Evolutionary conservation across 2,113 vertebrate genomes (phyloP), one percentile per base, ranked within the genome.

Genomic region (Onychorhynchus coronatus): DNA sequence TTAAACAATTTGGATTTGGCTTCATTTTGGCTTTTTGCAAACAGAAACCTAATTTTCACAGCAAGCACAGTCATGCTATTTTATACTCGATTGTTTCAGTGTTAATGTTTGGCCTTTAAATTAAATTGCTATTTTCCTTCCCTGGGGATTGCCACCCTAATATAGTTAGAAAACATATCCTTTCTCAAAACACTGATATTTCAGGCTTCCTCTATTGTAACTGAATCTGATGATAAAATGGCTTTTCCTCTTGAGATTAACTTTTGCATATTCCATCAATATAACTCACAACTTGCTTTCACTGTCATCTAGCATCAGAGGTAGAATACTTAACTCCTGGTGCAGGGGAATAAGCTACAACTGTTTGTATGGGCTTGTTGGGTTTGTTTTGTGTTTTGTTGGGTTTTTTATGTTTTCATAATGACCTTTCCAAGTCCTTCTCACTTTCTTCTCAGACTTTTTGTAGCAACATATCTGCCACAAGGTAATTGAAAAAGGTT

Each of bases 21-120:
- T 94, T 93, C 8, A 21, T 52, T 94, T 85, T 50, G 65, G 7
- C 42, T 84, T 67, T 91, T 92, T 91, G 61, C 65, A 71, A 84
- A 66, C 35, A 50, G 42, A 71, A 92, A 62, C 23, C 15, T 92
- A n/a, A 92, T 84, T 95, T 95, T 91, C 86, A 65, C 65, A 75
- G 30, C 66, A 93, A 90, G 47, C 0, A 0, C 30, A 80, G 61
- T 63, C 68, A 50, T 68, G 65, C 59, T 89, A 77, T 47, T 85
- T 92, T 62, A 62, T 73, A 61, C 53, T 83, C 27, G 25, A 84
- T 93, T 87, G 72, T 92, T 95, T 77, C 47, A 71, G 35, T 52
- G 76, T 89, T 95, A 67, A 92, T 67, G 68, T 71, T 65, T 92
- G 77, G 73, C 72, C 39, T 95, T 86, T 74, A 95, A 96, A 76